A percentile compares a stretch with the other conserved stretches of the same genome.
Evolutionary conservation across 1,140 invertebrate genomes (phyloP).

Genomic region (Sitophilus oryzae): DNA sequence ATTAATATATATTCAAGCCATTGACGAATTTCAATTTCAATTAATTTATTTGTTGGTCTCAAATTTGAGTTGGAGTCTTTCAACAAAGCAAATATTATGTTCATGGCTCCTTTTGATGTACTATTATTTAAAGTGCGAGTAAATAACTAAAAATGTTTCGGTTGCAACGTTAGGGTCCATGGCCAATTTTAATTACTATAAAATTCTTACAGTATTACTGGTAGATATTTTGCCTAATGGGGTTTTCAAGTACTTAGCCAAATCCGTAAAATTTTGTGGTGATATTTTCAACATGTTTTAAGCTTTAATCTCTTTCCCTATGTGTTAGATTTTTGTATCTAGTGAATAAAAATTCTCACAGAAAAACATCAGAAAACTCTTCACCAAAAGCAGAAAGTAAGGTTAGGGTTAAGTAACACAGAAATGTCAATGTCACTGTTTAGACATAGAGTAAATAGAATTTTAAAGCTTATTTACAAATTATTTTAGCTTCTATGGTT

Average conservation of each 20-base stretch:
- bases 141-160: constrained; percentile 21
- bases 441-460: too few relatives aligned
- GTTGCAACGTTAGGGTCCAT: too few relatives aligned
- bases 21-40: constrained; percentile 36
- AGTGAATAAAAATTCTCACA: too few relatives aligned
- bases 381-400: too few relatives aligned
- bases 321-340: too few relatives aligned
- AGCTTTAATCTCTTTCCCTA: too few relatives aligned
- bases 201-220: constrained; percentile 18
- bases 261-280: constrained; percentile 1
- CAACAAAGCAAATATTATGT: constrained; percentile 33
- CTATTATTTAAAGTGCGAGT: constrained; percentile 2
- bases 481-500: too few relatives aligned
- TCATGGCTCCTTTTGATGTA: constrained; percentile 21
- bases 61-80: constrained; percentile 31
- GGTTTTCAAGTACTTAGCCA: constrained; percentile 27
- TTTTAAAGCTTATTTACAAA: too few relatives aligned
- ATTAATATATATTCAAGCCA: constrained; percentile 40
- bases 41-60: constrained; percentile 21
- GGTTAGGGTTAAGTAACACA: too few relatives aligned
- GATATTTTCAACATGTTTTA: too few relatives aligned
- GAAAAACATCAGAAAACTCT: too few relatives aligned
- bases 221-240: constrained; percentile 27
- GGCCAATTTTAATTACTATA: constrained; percentile 6
- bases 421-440: too few relatives aligned